Evolutionary conservation across 2,113 vertebrate genomes (phyloP).

Genomic region (Erpornis zantholeuca): DNA sequence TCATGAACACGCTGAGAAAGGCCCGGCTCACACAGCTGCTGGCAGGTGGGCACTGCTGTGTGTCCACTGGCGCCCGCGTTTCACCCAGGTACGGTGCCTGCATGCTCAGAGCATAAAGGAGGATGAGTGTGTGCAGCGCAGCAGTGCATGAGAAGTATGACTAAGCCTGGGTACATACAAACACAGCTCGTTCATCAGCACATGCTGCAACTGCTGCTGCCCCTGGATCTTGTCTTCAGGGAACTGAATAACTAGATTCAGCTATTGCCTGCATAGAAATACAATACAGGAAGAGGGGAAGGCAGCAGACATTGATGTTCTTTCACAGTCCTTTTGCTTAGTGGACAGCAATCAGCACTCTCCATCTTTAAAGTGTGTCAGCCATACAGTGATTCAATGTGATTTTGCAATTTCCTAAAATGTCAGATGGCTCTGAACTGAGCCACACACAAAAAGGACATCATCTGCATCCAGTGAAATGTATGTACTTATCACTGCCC

Average conservation of each 20-base stretch:
- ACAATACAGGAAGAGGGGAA: not conserved
- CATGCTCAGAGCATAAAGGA: not conserved
- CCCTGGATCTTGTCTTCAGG: not conserved
- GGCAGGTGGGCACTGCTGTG: fast-evolving
- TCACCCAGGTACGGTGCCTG: not conserved
- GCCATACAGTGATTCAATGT: not conserved
- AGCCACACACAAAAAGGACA: not conserved
- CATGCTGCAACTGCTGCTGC: not conserved
- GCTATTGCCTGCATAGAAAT: not conserved
- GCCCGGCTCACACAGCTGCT: not conserved
- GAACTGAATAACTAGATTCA: not conserved
- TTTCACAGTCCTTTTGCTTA: not conserved
- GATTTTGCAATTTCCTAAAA: not conserved
- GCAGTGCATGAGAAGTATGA: not conserved
- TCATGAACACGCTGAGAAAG: not conserved
- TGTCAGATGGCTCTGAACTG: not conserved
- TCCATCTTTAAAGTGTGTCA: not conserved
- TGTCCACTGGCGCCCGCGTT: fast-evolving
- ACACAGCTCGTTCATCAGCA: too few relatives aligned
- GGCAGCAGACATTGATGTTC: not conserved
- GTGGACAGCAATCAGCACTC: not conserved
- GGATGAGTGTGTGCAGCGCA: not conserved
- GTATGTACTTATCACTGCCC: not conserved
- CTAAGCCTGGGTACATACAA: not conserved
- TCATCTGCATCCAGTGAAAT: not conserved